Percentiles rank a stretch among this genome's conserved stretches.
Evolutionary conservation across 2,888 invertebrate genomes (phyloP).

Genomic region (Isoperla grammatica): DNA sequence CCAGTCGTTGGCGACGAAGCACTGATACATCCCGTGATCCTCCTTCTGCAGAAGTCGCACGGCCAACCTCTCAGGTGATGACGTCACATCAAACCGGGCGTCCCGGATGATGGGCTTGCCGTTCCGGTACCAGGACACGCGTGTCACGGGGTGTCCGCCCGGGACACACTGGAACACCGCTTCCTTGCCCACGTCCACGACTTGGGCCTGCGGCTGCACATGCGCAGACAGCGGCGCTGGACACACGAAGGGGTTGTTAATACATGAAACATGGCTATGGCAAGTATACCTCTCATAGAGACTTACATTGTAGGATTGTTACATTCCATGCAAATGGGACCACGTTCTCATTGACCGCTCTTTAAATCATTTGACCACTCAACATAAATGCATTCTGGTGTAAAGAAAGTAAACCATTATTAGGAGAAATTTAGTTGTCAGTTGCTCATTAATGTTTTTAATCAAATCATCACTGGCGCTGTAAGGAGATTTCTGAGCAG

Average conservation of each 20-base stretch:
- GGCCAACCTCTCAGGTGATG: conserved; percentile 33
- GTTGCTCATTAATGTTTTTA: no score
- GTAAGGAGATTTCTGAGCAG: no score
- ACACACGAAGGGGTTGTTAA: conserved; percentile 31
- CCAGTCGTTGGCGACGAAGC: conserved; percentile 45
- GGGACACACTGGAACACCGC: conserved; percentile 83
- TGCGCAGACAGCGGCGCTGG: conserved; percentile 73
- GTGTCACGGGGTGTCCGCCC: conserved; percentile 77
- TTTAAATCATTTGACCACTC: no score
- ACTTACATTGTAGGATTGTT: no score
- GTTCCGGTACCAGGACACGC: conserved; percentile 76
- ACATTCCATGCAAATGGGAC: no score
- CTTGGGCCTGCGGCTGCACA: conserved; percentile 69
- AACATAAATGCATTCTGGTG: no score
- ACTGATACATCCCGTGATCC: conserved; percentile 52
- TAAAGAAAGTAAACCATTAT: no score
- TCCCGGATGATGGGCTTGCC: conserved; percentile 57
- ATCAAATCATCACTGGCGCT: no score
- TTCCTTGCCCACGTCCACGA: conserved; percentile 78
- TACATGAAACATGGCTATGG: no score
- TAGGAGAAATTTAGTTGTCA: no score
- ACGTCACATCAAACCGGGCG: conserved; percentile 53
- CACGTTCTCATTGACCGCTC: no score
- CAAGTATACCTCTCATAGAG: no score
- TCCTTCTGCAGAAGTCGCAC: conserved; percentile 42